A percentile compares a stretch with the other conserved stretches of the same genome.
phyloP scores from a whole-genome alignment of 2,797 vertebrate genomes.

The Perodicticus potto region DNA sequence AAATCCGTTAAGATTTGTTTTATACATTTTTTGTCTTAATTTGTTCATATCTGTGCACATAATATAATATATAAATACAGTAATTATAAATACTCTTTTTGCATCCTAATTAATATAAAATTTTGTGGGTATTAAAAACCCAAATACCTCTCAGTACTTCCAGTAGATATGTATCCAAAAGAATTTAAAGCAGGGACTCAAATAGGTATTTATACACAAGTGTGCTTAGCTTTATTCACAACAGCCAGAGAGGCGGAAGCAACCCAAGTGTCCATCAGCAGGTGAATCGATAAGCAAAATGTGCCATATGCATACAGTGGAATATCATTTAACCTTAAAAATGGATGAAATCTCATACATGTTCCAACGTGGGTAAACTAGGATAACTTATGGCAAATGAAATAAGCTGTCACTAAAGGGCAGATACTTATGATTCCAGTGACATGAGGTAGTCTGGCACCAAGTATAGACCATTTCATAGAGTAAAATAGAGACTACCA shows the following conservation, averaged over 20 bases:
- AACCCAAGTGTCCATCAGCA: neutral
- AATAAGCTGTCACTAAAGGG: neutral
- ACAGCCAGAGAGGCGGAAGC: neutral
- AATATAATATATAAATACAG: neutral
- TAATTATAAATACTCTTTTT: neutral
- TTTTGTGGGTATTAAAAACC: neutral
- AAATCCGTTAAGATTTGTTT: neutral
- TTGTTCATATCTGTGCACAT: neutral
- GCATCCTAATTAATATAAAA: neutral
- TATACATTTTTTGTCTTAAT: slow-evolving; percentile 8
- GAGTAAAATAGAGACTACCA: neutral
- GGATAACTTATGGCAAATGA: neutral
- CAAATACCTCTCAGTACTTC: neutral
- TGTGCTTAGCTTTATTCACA: neutral
- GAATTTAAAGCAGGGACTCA: neutral
- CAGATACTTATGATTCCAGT: neutral
- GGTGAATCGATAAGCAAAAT: neutral
- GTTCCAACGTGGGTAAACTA: neutral
- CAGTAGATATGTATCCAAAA: neutral
- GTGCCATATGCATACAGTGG: neutral
- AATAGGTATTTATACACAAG: neutral
- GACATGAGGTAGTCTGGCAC: neutral
- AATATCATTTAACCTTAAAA: neutral
- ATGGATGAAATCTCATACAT: neutral
- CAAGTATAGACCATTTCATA: neutral